These are phyloP conservation scores for Pteria penguin DNA, from an alignment of 2,888 invertebrate species.

Conservation along the genomic window DNA sequence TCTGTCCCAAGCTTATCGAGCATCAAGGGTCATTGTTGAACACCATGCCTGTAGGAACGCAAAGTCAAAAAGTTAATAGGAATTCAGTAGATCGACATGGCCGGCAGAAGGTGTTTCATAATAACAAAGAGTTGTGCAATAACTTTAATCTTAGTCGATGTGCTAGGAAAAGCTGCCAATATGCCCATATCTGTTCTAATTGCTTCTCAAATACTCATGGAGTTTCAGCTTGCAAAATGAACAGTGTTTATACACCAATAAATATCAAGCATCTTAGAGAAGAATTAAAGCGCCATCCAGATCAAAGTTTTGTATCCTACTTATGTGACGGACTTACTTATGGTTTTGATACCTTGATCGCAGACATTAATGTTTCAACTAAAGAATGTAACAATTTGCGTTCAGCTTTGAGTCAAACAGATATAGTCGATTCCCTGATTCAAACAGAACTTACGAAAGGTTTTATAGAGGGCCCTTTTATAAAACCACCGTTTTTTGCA, in stretches of 20 bases:
- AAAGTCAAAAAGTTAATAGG: not conserved
- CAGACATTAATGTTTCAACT: not conserved
- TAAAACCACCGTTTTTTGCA: not conserved
- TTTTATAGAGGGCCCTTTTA: not conserved
- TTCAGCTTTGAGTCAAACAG: not conserved
- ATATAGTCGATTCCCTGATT: constrained; percentile 3
- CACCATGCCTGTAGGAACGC: not conserved
- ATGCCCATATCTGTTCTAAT: not conserved
- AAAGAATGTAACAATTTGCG: constrained; percentile 10
- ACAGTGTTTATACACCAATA: not conserved
- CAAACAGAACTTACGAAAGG: constrained; percentile 1
- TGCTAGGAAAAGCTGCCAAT: not conserved
- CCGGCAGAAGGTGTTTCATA: not conserved
- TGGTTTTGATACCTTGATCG: constrained; percentile 13
- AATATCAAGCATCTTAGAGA: not conserved
- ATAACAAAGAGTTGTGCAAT: not conserved
- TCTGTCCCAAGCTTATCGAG: constrained; percentile 13
- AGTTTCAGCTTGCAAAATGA: not conserved
- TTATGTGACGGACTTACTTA: constrained; percentile 9
- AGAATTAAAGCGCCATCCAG: constrained; percentile 8
- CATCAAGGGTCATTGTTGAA: not conserved
- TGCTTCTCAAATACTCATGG: not conserved
- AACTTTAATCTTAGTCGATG: not conserved
- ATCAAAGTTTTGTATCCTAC: constrained; percentile 7
- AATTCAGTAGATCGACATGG: not conserved